phyloP scores from a whole-genome alignment of 2,797 vertebrate genomes.

The Sebastes cheni region DNA sequence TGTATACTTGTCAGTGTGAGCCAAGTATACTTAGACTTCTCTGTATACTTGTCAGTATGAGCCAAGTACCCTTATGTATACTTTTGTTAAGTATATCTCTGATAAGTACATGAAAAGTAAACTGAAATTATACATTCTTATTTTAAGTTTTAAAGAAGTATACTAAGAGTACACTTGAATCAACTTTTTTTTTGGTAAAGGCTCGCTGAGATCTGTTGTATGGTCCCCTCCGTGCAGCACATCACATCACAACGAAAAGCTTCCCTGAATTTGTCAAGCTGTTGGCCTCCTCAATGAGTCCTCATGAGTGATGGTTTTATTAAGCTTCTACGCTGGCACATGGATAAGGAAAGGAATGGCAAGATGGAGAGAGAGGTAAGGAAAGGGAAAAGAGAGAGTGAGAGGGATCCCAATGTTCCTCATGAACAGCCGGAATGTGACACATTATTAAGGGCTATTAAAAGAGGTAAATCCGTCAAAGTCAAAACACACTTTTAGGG shows the following conservation, averaged over 20 bases:
- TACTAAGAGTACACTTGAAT: too few species aligned
- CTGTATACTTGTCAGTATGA: too few species aligned
- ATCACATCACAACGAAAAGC: conserved; percentile 33
- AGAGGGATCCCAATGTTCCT: conserved; percentile 25
- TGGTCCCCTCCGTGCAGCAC: conserved; percentile 8
- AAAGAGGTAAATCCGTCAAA: conserved; percentile 33
- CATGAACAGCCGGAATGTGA: conserved; percentile 19
- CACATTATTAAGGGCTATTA: conserved; percentile 37
- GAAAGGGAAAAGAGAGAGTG: background rate
- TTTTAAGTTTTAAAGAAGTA: too few species aligned
- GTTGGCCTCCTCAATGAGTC: conserved; percentile 19
- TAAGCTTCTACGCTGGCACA: conserved; percentile 54
- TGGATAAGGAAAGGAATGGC: conserved; percentile 21
- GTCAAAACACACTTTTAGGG: conserved; percentile 27
- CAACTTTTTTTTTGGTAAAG: too few species aligned
- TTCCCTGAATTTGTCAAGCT: conserved; percentile 38
- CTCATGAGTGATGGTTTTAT: conserved; percentile 68
- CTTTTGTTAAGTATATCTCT: too few species aligned
- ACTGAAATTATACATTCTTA: too few species aligned
- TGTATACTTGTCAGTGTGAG: too few species aligned
- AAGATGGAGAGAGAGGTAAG: background rate
- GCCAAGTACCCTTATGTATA: too few species aligned
- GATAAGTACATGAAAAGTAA: too few species aligned
- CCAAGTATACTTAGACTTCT: too few species aligned
- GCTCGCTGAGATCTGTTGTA: background rate